A percentile compares a stretch with the other conserved stretches of the same genome.
Evolutionary conservation across 2,113 vertebrate genomes (phyloP).

Genomic region (Aramus guarauna): DNA sequence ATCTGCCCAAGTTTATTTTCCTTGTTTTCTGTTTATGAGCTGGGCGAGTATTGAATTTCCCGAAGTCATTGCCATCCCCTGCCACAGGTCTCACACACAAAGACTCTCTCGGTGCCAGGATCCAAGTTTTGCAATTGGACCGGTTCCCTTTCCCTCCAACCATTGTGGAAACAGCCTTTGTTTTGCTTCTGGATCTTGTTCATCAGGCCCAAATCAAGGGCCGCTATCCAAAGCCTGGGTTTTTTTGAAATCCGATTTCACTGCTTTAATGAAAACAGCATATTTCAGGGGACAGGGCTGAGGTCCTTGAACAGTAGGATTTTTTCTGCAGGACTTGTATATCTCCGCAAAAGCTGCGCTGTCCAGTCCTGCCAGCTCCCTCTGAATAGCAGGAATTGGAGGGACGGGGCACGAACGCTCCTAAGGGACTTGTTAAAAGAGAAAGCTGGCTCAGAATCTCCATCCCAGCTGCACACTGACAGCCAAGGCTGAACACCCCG

Average conservation of each 20-base stretch:
- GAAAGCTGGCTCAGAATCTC: not conserved
- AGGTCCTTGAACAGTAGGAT: not conserved
- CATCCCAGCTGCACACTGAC: not conserved
- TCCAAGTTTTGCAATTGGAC: constrained; percentile 63
- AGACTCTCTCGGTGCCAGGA: constrained; percentile 38
- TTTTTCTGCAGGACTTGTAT: not conserved
- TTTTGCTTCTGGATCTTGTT: constrained; percentile 64
- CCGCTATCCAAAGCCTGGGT: constrained; percentile 12
- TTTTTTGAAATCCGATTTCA: constrained; percentile 44
- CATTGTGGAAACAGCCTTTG: constrained; percentile 62
- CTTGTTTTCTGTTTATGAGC: constrained; percentile 67
- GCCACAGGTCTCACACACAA: constrained; percentile 46
- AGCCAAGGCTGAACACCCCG: not conserved
- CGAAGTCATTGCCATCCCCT: constrained; percentile 33
- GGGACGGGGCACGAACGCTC: not conserved
- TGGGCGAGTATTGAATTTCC: constrained; percentile 58
- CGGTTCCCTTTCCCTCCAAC: constrained; percentile 30
- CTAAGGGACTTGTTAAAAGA: not conserved
- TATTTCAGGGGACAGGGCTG: constrained; percentile 1
- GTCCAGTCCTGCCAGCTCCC: not conserved
- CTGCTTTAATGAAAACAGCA: constrained; percentile 43
- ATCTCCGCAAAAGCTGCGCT: not conserved
- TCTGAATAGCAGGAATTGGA: not conserved
- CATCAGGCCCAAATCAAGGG: constrained; percentile 50
- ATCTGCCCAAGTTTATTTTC: constrained; percentile 64